Conservation (phyloP, 2,797 vertebrate genomes). For the Pangasius larnaudii region DNA sequence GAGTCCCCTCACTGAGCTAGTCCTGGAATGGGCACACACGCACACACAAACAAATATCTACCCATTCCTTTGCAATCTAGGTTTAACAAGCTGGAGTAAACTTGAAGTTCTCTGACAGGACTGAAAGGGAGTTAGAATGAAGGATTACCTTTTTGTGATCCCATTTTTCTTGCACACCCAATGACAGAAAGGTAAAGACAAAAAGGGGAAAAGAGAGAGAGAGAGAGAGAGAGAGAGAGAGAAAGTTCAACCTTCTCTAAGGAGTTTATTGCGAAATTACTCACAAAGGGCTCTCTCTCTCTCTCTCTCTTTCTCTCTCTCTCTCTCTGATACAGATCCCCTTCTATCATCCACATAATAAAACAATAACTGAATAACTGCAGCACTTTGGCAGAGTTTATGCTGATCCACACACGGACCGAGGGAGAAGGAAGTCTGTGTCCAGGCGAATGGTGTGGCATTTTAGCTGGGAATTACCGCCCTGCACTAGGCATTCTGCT, state of each 20-base stretch:
- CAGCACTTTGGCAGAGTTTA: conserved; percentile 4
- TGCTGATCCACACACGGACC: background rate
- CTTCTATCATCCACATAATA: background rate
- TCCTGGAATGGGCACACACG: background rate
- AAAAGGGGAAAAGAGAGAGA: conserved; percentile 14
- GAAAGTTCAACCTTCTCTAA: conserved; percentile 4
- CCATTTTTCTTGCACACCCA: background rate
- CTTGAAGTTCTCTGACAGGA: conserved; percentile 6
- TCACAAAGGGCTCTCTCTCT: conserved; percentile 14
- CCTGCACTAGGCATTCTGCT: conserved; percentile 51
- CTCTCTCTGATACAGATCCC: background rate
- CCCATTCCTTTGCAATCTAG: background rate
- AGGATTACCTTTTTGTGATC: conserved; percentile 18
- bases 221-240: conserved; percentile 19
- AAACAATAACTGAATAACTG: conserved; percentile 19
- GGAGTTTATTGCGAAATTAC: conserved; percentile 32
- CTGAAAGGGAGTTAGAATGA: background rate
- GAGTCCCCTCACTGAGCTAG: background rate
- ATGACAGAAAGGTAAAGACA: background rate
- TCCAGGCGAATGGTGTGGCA: background rate
- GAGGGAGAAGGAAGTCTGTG: background rate
- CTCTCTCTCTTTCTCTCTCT: background rate
- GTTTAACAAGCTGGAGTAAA: background rate
- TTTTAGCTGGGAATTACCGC: conserved; percentile 33
- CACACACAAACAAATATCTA: background rate